Evolutionary conservation across 2,797 vertebrate species (phyloP).

Genomic region (Sebastiscus tertius): DNA sequence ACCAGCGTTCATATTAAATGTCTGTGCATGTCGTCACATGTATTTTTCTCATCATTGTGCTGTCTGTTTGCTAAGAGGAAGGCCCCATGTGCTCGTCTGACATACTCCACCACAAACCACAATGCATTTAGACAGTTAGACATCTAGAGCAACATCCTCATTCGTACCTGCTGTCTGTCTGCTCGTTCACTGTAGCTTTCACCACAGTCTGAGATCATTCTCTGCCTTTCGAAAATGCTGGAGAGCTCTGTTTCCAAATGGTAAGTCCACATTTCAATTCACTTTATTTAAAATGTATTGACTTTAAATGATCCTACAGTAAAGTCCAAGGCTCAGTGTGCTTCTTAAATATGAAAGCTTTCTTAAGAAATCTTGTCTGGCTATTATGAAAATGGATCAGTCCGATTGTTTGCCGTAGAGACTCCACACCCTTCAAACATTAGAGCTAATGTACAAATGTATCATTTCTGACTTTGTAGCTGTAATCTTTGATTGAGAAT

Average conservation of each 20-base stretch:
- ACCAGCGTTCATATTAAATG: not conserved
- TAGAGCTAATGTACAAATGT: too few species aligned
- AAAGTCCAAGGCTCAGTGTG: not conserved
- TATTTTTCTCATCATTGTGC: not conserved
- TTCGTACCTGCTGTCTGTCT: not conserved
- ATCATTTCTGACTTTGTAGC: not conserved
- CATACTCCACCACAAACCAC: constrained; percentile 7
- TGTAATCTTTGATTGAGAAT: not conserved
- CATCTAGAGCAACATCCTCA: not conserved
- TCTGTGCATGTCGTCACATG: rapidly evolving
- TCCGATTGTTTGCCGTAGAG: not conserved
- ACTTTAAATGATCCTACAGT: not conserved
- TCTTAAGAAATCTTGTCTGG: not conserved
- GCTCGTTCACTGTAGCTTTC: not conserved
- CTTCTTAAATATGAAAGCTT: not conserved
- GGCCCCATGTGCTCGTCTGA: rapidly evolving
- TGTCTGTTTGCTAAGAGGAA: rapidly evolving
- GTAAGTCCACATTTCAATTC: constrained; percentile 36
- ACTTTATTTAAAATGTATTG: not conserved
- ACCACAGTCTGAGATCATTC: not conserved
- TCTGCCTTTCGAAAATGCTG: not conserved
- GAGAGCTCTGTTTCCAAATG: not conserved
- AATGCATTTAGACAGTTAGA: rapidly evolving
- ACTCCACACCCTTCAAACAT: not conserved
- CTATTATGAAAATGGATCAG: not conserved